A percentile compares a stretch with the other conserved stretches of the same genome.
Evolutionary conservation across 2,888 invertebrate species (phyloP).

Genomic region (Euspilapteryx auroguttella): DNA sequence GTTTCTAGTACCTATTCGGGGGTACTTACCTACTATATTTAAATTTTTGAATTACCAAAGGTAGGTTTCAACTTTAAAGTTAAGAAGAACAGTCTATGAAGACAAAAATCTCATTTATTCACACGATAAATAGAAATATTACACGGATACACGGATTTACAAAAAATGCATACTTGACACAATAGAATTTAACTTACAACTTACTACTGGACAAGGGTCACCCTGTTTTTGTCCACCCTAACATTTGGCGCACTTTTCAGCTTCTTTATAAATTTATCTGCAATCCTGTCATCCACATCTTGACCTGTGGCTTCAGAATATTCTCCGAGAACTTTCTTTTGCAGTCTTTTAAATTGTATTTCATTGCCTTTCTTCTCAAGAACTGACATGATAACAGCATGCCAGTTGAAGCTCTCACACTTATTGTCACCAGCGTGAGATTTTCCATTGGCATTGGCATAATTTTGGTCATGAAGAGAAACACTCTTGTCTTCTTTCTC

Average conservation of each 20-base stretch:
- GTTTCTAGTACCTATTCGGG: no score
- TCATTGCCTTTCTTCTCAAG: conserved; percentile 62
- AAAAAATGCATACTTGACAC: no score
- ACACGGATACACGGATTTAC: no score
- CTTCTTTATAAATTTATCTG: conserved; percentile 73
- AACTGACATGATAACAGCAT: conserved; percentile 45
- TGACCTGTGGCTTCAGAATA: conserved; percentile 55
- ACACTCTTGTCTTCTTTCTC: conserved; percentile 31
- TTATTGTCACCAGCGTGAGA: no score
- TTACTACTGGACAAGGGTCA: conserved; percentile 35
- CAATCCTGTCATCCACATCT: conserved; percentile 64
- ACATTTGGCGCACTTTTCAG: conserved; percentile 68
- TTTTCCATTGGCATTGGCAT: no score
- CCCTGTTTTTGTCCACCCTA: conserved; percentile 64
- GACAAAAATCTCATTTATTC: no score
- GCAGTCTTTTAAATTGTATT: conserved; percentile 71
- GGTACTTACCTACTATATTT: no score
- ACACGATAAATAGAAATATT: no score
- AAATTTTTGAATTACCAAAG: no score
- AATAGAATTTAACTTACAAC: no score
- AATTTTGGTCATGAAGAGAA: conserved; percentile 47
- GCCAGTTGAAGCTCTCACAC: conserved; percentile 52
- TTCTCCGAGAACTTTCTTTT: conserved; percentile 73
- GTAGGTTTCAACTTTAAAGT: no score
- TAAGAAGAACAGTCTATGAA: no score